Evolutionary conservation across 2,797 vertebrate genomes (phyloP), one percentile per base, ranked within the genome.

Genomic region (Oryzias dopingdopingensis): DNA sequence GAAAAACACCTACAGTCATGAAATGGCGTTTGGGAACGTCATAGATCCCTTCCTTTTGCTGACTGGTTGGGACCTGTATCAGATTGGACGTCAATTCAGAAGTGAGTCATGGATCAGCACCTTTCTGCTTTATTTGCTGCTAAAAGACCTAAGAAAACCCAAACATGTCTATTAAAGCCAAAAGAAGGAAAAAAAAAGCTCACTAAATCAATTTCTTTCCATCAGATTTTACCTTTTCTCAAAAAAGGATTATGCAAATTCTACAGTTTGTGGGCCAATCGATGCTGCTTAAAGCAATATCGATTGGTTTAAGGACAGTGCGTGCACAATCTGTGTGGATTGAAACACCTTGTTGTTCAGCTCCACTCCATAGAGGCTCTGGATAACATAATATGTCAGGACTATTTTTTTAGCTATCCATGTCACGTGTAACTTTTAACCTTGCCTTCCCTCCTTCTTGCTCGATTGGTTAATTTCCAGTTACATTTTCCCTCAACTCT

Each of bases 41-140:
- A 95, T 99, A 98, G 93, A 98, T 95, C 89, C 95, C 96, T 93
- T 99, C 97, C 87, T 97, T 99, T 94, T 98, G 97, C 90, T 98
- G 96, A 94, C 94, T 96, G 91, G 95, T 95, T 83, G 97, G 97
- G 91, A 99, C 96, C 97, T 99, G 89, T 77, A 66, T 89, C 83
- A 86, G 76, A 75, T 88, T 64, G 81, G 83, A 89, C 68, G 88
- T 87, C 76, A 67, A 76, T 76, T 86, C 67, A 86, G 73, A 84
- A 2, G 62, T 84, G 78, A 84, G 63, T 63, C 76, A 87, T 80
- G 84, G 53, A 85, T 76, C 58, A 87, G 85, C 70, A 88, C 57
- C 43, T 37, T 60, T 40, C 59, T 55, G 52, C 57, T 29, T 18
- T 70, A 56, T 56, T 58, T 60, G 20, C 48, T 71, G 62, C 70